These are phyloP conservation scores for Lamproptera curius DNA, from an alignment of 2,888 invertebrate species.

Conservation along the genomic window DNA sequence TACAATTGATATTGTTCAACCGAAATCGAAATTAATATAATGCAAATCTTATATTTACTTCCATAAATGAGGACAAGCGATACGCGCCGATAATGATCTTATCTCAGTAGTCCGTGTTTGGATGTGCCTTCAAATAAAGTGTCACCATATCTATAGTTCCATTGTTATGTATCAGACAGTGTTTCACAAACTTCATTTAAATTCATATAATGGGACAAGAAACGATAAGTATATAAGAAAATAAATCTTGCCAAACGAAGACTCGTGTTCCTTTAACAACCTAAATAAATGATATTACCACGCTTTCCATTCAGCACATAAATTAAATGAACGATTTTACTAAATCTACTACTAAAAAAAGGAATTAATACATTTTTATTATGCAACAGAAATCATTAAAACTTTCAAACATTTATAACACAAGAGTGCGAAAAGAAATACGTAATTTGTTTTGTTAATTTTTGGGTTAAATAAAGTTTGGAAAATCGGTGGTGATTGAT, in stretches of 20 bases:
- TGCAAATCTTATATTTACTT: too few species aligned
- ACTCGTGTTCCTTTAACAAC: not conserved
- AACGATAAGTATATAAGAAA: too few species aligned
- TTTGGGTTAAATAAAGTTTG: too few species aligned
- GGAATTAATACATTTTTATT: not conserved
- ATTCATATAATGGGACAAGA: too few species aligned
- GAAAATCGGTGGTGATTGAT: not conserved
- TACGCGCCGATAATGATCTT: not conserved
- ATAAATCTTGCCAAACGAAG: not conserved
- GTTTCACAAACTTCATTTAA: not conserved
- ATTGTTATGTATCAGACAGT: too few species aligned
- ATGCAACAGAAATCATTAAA: not conserved
- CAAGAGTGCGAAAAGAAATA: too few species aligned
- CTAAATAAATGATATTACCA: too few species aligned
- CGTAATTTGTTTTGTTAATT: too few species aligned
- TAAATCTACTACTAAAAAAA: not conserved
- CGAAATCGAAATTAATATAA: too few species aligned
- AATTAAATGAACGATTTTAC: too few species aligned
- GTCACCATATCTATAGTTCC: not conserved
- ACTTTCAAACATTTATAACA: not conserved
- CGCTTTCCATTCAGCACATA: too few species aligned
- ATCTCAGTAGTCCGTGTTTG: constrained; percentile 1
- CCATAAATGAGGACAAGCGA: not conserved
- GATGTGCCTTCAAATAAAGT: not conserved
- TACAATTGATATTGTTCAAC: too few species aligned